Evolutionary conservation across 2,113 vertebrate species (phyloP).

Genomic region (Synchiropus splendidus): DNA sequence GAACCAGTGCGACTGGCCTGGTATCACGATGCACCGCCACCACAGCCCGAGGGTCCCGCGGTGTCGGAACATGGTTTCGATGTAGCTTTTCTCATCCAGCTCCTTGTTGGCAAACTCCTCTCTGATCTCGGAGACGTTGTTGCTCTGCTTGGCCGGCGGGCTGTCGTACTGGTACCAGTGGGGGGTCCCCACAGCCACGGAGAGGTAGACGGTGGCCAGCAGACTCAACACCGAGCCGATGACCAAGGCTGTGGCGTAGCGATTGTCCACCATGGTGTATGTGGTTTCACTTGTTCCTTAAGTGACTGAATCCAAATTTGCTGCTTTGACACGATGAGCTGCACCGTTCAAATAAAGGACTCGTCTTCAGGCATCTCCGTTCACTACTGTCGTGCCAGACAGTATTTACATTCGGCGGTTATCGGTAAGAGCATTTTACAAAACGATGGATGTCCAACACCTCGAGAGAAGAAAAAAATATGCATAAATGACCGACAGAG

Average conservation of each 20-base stretch:
- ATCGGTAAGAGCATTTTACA: too few species aligned
- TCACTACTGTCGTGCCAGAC: too few species aligned
- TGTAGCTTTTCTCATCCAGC: constrained; percentile 71
- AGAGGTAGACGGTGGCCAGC: constrained; percentile 89
- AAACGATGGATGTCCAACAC: too few species aligned
- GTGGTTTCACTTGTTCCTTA: not conserved
- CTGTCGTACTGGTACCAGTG: constrained; percentile 91
- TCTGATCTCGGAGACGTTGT: constrained; percentile 62
- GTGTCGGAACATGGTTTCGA: constrained; percentile 67
- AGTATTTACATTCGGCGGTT: too few species aligned
- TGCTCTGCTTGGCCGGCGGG: constrained; percentile 48
- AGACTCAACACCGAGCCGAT: constrained; percentile 93
- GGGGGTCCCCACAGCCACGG: constrained; percentile 85
- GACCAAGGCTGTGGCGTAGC: constrained; percentile 90
- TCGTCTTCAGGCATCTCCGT: too few species aligned
- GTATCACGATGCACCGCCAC: constrained; percentile 81
- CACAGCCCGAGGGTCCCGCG: constrained; percentile 87
- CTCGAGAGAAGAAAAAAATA: too few species aligned
- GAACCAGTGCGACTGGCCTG: constrained; percentile 64
- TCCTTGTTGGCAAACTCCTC: constrained; percentile 66
- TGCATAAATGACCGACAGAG: too few species aligned
- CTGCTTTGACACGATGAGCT: too few species aligned
- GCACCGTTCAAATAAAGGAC: too few species aligned
- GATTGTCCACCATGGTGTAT: constrained; percentile 83
- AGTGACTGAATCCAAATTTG: too few species aligned